A percentile compares a stretch with the other conserved stretches of the same genome.
phyloP scores from a whole-genome alignment of 2,113 vertebrate species.

The Campylomormyrus tamandua region DNA sequence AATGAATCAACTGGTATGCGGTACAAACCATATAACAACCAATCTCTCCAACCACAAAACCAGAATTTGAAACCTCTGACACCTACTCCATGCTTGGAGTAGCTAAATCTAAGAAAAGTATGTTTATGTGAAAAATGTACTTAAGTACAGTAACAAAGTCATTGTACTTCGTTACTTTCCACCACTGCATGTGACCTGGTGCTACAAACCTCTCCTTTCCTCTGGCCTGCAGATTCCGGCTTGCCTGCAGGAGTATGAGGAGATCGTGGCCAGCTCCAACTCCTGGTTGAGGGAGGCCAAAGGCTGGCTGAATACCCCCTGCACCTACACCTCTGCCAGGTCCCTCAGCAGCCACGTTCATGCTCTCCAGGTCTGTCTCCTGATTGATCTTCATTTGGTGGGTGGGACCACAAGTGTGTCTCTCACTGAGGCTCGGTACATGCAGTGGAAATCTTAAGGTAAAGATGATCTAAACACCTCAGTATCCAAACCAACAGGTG shows the following conservation, averaged over 20 bases:
- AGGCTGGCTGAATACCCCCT: conserved; percentile 58
- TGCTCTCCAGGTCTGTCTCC: conserved; percentile 67
- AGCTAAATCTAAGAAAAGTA: neutral
- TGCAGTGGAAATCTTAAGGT: neutral
- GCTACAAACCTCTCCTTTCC: neutral
- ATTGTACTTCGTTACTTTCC: neutral
- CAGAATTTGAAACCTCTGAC: neutral
- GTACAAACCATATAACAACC: neutral
- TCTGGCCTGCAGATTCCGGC: conserved; percentile 62
- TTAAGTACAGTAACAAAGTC: neutral
- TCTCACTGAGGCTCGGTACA: neutral
- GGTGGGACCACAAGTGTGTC: neutral
- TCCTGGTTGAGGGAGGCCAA: conserved; percentile 74
- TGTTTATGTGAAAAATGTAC: neutral
- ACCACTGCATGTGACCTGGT: neutral
- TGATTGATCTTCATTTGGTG: neutral
- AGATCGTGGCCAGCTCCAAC: conserved; percentile 59
- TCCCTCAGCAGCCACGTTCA: conserved; percentile 61
- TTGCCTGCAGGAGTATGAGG: conserved; percentile 75
- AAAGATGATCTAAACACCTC: neutral
- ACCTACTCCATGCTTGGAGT: neutral
- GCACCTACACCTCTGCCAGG: conserved; percentile 62
- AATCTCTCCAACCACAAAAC: neutral
- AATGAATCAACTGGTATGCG: neutral
- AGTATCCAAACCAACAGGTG: conserved; percentile 54